Percentiles rank a stretch among this genome's conserved stretches.
Evolutionary conservation across 2,113 vertebrate genomes (phyloP).

Genomic region (Sula dactylatra): DNA sequence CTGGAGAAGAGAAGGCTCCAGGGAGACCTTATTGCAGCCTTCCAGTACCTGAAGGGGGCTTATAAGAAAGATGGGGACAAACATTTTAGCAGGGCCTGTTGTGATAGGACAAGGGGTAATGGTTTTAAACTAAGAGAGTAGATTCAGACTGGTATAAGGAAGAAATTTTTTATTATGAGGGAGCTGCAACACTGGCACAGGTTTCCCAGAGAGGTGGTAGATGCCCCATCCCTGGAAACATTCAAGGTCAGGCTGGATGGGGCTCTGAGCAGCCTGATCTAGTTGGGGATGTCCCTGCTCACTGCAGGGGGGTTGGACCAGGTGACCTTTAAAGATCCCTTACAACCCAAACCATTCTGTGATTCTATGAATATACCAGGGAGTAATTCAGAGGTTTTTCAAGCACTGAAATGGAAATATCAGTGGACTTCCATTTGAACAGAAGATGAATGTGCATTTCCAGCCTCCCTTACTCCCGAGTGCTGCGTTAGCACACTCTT

Average conservation of each 20-base stretch:
- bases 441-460: background rate
- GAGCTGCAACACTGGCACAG: background rate
- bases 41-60: too few relatives aligned
- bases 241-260: background rate
- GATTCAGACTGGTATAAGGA: too few relatives aligned
- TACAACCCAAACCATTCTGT: background rate
- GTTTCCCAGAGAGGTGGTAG: background rate
- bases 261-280: background rate
- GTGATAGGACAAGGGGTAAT: too few relatives aligned
- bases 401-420: background rate
- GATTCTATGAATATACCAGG: background rate
- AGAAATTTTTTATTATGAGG: background rate
- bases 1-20: too few relatives aligned
- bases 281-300: background rate
- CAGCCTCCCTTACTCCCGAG: background rate
- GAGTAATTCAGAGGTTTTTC: background rate
- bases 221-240: background rate
- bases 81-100: too few relatives aligned
- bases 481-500: background rate
- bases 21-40: too few relatives aligned
- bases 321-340: background rate
- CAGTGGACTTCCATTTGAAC: background rate
- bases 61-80: too few relatives aligned
- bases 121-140: too few relatives aligned
- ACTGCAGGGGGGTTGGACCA: background rate